phyloP scores from a whole-genome alignment of 2,113 vertebrate genomes.

The Halcyon senegalensis region DNA sequence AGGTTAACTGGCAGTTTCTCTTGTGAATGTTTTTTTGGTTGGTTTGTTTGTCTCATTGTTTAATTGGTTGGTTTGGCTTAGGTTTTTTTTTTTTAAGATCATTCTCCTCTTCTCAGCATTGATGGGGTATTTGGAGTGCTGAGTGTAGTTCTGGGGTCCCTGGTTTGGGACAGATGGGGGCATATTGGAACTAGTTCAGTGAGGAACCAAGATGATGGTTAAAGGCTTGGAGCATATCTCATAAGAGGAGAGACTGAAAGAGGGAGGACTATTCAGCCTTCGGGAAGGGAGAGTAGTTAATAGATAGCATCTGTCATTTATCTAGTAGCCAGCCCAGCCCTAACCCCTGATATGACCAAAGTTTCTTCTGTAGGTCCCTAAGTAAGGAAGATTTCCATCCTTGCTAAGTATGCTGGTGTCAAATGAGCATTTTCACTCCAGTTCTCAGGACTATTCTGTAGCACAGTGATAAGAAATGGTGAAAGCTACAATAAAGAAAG shows the following conservation, averaged over 20 bases:
- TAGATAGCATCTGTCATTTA: too few species aligned
- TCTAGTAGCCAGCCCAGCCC: too few species aligned
- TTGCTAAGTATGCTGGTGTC: rapidly evolving
- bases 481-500: neutral
- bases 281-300: too few species aligned
- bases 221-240: neutral
- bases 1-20: neutral
- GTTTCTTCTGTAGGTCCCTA: neutral
- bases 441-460: neutral
- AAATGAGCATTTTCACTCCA: rapidly evolving
- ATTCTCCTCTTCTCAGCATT: neutral
- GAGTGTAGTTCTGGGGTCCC: neutral
- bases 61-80: neutral
- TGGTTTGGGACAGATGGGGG: neutral
- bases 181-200: neutral
- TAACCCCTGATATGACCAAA: neutral
- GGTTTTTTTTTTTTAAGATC: neutral
- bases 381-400: neutral
- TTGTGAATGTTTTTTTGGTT: neutral
- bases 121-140: neutral
- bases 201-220: neutral
- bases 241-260: neutral
- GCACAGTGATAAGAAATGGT: neutral
- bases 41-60: neutral
- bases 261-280: neutral